Evolutionary conservation across 1,140 invertebrate genomes (phyloP).

Genomic region (Meteorus sp.): DNA sequence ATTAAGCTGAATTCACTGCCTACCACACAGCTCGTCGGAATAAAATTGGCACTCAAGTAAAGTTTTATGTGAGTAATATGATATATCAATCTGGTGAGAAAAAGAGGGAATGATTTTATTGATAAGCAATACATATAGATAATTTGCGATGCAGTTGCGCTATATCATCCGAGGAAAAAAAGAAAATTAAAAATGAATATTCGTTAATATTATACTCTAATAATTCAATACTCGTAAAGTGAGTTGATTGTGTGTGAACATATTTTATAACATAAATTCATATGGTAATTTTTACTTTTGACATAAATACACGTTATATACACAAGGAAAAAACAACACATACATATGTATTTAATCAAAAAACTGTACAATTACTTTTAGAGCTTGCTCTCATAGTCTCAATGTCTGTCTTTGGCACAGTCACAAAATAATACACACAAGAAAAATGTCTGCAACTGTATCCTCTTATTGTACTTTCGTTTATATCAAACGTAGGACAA

Average conservation of each 20-base stretch:
- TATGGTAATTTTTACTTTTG: conserved; percentile 1
- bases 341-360: not conserved
- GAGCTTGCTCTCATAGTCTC: too few relatives aligned
- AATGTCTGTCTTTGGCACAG: conserved; percentile 3
- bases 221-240: too few relatives aligned
- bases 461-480: conserved; percentile 13
- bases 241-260: not conserved
- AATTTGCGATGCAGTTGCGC: too few relatives aligned
- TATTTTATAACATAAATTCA: conserved; percentile 6
- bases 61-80: conserved; percentile 3
- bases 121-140: not conserved
- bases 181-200: too few relatives aligned
- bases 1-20: conserved; percentile 40
- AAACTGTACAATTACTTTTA: not conserved
- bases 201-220: too few relatives aligned
- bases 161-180: too few relatives aligned
- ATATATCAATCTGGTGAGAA: not conserved
- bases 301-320: too few relatives aligned
- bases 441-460: not conserved
- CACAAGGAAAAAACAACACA: not conserved
- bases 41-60: not conserved
- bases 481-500: conserved; percentile 13
- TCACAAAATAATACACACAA: not conserved
- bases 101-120: not conserved
- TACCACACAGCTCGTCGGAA: conserved; percentile 18